phyloP scores from a whole-genome alignment of 2,113 vertebrate genomes.

The Carlito syrichta region DNA sequence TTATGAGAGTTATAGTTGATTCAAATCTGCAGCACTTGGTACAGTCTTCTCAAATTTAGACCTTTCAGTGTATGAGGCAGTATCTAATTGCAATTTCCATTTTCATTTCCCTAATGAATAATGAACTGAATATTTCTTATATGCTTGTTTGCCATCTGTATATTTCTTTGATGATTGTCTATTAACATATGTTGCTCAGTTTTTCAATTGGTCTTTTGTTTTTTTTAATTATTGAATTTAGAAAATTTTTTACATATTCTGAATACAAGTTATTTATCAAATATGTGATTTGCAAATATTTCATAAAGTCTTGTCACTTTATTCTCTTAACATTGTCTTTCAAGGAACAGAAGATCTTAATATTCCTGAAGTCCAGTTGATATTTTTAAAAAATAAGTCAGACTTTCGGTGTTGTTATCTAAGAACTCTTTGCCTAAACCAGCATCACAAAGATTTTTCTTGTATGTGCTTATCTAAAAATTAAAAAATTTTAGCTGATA shows the following conservation, averaged over 20 bases:
- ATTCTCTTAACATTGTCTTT: neutral
- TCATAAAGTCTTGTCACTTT: neutral
- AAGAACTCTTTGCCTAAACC: neutral
- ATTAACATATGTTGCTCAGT: neutral
- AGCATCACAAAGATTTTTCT: neutral
- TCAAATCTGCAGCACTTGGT: neutral
- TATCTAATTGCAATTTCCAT: neutral
- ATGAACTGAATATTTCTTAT: neutral
- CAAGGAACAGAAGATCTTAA: neutral
- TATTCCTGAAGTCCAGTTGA: neutral
- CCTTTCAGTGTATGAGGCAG: neutral
- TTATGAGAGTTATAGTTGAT: neutral
- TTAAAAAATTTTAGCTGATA: neutral
- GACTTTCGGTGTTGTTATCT: neutral
- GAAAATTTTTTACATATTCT: neutral
- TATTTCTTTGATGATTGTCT: neutral
- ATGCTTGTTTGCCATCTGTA: neutral
- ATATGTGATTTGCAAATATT: neutral
- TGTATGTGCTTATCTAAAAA: neutral
- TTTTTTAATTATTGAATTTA: neutral
- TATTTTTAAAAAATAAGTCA: neutral
- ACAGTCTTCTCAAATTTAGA: neutral
- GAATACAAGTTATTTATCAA: neutral
- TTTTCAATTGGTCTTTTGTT: neutral
- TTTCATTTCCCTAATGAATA: neutral